Conservation (phyloP, 1,140 invertebrate species). For the Drosophila repleta region DNA sequence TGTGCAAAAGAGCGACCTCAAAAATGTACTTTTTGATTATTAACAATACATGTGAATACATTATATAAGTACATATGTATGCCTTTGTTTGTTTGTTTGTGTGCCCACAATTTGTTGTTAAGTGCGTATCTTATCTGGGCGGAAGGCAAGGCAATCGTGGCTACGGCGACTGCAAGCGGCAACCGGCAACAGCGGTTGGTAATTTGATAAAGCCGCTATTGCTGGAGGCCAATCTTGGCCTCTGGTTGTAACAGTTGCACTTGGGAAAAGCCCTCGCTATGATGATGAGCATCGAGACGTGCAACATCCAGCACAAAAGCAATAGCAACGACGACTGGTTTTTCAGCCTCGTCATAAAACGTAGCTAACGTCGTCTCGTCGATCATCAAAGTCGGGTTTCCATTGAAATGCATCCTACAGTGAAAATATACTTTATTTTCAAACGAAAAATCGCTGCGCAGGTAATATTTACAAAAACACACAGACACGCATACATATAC, state of each 20-base stretch:
- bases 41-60: constrained; percentile 43
- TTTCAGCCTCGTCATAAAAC: constrained; percentile 59
- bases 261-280: constrained; percentile 53
- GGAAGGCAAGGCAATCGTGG: constrained; percentile 44
- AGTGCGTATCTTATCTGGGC: constrained; percentile 62
- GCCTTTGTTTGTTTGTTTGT: constrained; percentile 5
- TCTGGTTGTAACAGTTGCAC: constrained; percentile 43
- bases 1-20: constrained; percentile 70
- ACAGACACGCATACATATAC: constrained; percentile 3
- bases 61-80: neutral
- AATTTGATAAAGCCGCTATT: constrained; percentile 41
- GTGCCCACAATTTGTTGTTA: constrained; percentile 16
- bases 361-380: constrained; percentile 32
- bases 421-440: constrained; percentile 72
- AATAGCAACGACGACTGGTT: constrained; percentile 50
- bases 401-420: constrained; percentile 67
- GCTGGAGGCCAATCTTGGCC: constrained; percentile 28
- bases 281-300: constrained; percentile 14
- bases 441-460: constrained; percentile 61
- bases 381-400: constrained; percentile 61
- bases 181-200: constrained; percentile 28
- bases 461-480: constrained; percentile 47
- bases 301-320: constrained; percentile 12
- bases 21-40: constrained; percentile 65
- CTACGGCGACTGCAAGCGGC: constrained; percentile 53